Conservation (phyloP, 2,797 vertebrate genomes). For the Chelon labrosus region DNA sequence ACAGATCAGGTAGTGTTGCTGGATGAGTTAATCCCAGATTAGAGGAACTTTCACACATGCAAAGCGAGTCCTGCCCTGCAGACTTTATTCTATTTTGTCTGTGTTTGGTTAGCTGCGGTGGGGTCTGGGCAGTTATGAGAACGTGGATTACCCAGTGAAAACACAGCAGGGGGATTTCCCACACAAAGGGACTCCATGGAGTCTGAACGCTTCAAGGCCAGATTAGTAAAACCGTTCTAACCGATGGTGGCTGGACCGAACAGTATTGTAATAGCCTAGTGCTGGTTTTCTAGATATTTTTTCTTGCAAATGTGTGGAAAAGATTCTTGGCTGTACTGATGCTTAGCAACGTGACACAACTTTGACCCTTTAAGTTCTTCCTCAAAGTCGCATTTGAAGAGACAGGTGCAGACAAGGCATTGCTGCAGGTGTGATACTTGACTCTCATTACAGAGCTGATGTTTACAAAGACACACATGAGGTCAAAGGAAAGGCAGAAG, state of each 20-base stretch:
- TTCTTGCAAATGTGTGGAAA: neutral
- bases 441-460: neutral
- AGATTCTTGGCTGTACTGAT: neutral
- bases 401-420: neutral
- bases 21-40: slow-evolving; percentile 59
- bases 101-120: slow-evolving; percentile 77
- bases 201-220: slow-evolving; percentile 27
- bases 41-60: slow-evolving; percentile 49
- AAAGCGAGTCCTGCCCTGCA: slow-evolving; percentile 36
- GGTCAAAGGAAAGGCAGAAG: neutral
- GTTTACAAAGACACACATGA: neutral
- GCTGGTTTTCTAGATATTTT: neutral
- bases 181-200: slow-evolving; percentile 54
- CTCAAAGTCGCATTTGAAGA: neutral
- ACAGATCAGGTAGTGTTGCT: slow-evolving; percentile 43
- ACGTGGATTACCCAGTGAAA: slow-evolving; percentile 75
- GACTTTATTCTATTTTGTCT: slow-evolving; percentile 59
- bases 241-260: neutral
- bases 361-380: neutral
- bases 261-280: neutral
- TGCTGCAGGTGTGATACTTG: neutral
- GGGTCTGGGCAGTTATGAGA: slow-evolving; percentile 58
- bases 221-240: neutral
- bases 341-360: neutral
- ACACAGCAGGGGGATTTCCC: slow-evolving; percentile 73